Base-by-base conservation (phyloP, 2,797 vertebrate species). In the Antrozous pallidus region DNA sequence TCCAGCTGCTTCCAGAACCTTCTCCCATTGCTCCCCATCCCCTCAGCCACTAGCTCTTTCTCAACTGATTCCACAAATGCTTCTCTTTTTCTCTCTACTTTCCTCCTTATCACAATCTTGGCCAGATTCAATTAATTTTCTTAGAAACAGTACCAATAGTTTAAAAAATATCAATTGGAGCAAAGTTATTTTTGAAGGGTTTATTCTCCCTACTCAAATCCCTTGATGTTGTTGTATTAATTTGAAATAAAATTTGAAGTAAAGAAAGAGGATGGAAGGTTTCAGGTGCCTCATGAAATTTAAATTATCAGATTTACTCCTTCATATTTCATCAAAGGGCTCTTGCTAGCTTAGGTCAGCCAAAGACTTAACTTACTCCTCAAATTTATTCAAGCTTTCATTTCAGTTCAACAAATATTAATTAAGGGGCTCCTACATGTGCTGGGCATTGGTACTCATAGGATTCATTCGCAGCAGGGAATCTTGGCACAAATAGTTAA, bases 401-500 rank as follows among this genome's bases (percentile, higher is more conserved):
- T 75, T 87, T 87, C 51, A 65, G 47, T 70, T 70, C 89, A 78
- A 12, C 40, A 92, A 84, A 61, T 75, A 79, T 28, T 71, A 75
- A 63, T 9, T 45, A 36, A 88, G 49, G 61, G 36, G 67, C 65
- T 83, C 81, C 65, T 75, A 49, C 47, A 2, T 47, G 63, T 82
- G 56, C 47, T 63, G 45, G 69, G 49, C 12, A 16, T 33, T 26
- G 47, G 49, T 38, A n/a, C 61, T 47, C 61, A 88, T 11, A 65
- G 80, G 56, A 92, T 79, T 93, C 58, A 36, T 63, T 69, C 56
- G 58, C 33, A 74, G 33, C 77, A 47, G 12, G 16, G 26, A 91
- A 87, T 80, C 61, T 90, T 83, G 84, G 71, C 93, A 90, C 71
- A 93, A 47, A 56, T 13, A 63, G 70, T 47, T 83, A 65, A 74